Evolutionary conservation across 2,797 vertebrate genomes (phyloP).

Genomic region (Chlorospingus flavigularis): DNA sequence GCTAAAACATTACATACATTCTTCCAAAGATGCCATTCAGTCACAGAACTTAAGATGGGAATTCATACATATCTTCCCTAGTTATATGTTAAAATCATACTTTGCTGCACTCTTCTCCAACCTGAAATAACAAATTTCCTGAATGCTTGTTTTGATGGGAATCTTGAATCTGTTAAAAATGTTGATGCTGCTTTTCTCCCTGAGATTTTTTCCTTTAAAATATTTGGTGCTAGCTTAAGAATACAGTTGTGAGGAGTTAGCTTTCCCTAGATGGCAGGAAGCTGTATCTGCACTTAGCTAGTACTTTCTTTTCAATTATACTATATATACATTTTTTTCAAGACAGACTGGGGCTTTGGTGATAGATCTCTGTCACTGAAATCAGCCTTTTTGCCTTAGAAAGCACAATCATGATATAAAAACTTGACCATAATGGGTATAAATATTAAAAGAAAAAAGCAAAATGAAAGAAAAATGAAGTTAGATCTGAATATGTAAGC

Average conservation of each 20-base stretch:
- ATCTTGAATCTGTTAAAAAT: not conserved
- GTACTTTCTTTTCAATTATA: not conserved
- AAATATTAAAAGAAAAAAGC: not conserved
- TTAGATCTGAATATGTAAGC: not conserved
- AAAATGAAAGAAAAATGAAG: not conserved
- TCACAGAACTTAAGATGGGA: not conserved
- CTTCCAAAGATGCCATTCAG: not conserved
- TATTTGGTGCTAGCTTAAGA: not conserved
- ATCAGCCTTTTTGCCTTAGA: not conserved
- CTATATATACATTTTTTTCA: not conserved
- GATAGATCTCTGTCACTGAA: not conserved
- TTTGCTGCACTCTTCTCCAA: not conserved
- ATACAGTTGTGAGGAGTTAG: not conserved
- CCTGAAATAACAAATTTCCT: not conserved
- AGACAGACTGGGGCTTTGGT: not conserved
- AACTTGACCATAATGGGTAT: not conserved
- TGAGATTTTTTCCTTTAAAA: not conserved
- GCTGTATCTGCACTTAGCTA: not conserved
- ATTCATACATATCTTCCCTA: not conserved
- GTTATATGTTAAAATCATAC: not conserved
- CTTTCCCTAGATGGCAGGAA: not conserved
- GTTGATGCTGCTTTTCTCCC: not conserved
- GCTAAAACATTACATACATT: not conserved
- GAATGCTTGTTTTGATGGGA: not conserved
- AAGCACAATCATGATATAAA: not conserved